A percentile compares a stretch with the other conserved stretches of the same genome.
phyloP scores from a whole-genome alignment of 2,888 invertebrate genomes.

The Atethmia centrago region DNA sequence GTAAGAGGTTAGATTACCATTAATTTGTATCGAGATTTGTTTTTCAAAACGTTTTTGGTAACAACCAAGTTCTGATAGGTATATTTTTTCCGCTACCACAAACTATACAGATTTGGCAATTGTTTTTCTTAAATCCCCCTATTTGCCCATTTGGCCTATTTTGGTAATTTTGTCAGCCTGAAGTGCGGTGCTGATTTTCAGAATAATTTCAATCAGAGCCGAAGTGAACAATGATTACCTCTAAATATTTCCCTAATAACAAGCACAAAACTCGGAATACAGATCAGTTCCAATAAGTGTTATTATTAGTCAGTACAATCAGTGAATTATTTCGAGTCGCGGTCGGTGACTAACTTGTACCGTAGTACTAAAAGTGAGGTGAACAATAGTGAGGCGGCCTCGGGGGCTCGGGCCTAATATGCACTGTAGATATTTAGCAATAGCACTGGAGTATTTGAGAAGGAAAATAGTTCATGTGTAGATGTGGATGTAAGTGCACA shows the following conservation, averaged over 20 bases:
- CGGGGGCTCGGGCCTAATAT: conserved; percentile 10
- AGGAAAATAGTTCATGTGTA: background rate
- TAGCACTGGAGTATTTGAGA: background rate
- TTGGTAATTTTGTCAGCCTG: too few species aligned
- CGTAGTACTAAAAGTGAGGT: background rate
- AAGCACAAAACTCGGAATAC: conserved; percentile 14
- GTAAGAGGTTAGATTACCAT: too few species aligned
- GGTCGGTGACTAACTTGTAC: conserved; percentile 27
- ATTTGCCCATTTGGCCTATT: too few species aligned
- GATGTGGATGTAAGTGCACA: background rate
- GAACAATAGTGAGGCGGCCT: conserved; percentile 35
- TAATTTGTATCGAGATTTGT: too few species aligned
- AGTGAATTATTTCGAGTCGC: conserved; percentile 39
- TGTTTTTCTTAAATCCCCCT: too few species aligned
- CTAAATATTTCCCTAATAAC: conserved; percentile 34
- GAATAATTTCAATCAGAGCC: background rate
- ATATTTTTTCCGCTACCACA: too few species aligned
- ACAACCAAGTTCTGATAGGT: too few species aligned
- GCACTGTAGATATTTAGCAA: conserved; percentile 27
- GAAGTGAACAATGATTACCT: too few species aligned
- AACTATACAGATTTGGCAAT: too few species aligned
- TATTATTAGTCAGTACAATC: conserved; percentile 41
- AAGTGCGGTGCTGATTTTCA: too few species aligned
- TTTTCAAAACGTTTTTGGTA: too few species aligned
- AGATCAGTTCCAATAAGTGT: conserved; percentile 37